Conservation (phyloP, 53 echinoderm and acorn worm genomes). For the Paracentrotus lividus region DNA sequence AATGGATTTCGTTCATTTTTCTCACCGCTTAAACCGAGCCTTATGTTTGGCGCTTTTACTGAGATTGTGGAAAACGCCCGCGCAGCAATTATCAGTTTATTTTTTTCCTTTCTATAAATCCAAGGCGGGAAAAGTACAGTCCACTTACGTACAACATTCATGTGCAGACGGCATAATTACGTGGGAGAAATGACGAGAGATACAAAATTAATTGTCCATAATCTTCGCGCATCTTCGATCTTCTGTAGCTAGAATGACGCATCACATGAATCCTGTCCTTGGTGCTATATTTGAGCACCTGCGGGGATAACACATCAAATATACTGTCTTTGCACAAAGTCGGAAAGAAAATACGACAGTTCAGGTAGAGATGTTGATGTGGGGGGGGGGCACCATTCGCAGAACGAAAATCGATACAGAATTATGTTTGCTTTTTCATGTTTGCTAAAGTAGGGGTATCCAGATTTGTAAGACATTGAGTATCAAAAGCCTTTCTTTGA, state of each 20-base stretch:
- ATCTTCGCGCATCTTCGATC: conserved; percentile 47
- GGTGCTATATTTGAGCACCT: conserved; percentile 20
- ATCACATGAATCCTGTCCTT: neutral
- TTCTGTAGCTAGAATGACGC: conserved; percentile 11
- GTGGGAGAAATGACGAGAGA: conserved; percentile 37
- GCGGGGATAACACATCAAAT: conserved; percentile 13
- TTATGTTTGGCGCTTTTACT: neutral
- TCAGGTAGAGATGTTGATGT: neutral
- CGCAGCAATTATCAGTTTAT: neutral
- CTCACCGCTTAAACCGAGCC: neutral
- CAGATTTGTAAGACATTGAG: no score
- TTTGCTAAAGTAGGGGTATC: no score
- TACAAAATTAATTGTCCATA: conserved; percentile 23
- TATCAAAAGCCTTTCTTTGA: no score
- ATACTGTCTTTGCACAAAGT: neutral
- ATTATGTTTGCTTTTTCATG: no score
- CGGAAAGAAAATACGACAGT: neutral
- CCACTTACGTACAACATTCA: neutral
- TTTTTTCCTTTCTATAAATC: neutral
- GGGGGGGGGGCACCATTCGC: no score
- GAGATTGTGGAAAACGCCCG: neutral
- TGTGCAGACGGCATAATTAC: conserved; percentile 48
- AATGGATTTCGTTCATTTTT: no score
- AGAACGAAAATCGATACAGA: neutral
- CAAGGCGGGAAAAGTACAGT: neutral